Base-by-base conservation (phyloP, 2,888 invertebrate genomes). In the Dryadula phaetusa region DNA sequence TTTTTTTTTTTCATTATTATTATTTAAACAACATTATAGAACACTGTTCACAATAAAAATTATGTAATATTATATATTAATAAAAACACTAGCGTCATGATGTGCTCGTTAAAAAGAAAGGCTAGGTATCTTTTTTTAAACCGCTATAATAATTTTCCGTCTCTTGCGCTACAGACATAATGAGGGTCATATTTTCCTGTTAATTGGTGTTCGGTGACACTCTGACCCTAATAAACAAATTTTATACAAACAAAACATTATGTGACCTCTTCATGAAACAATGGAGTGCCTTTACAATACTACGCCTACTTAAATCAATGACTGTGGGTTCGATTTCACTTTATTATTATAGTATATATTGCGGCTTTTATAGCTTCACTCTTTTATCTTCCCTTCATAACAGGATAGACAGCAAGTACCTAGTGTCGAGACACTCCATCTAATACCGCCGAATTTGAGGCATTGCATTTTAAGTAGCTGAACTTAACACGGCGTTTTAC, bases 21-120 rank as follows among this genome's bases (percentile, higher is more conserved):
- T n/a, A n/a, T n/a, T n/a, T n/a, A n/a, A n/a, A n/a, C n/a, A n/a
- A n/a, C n/a, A n/a, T n/a, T n/a, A n/a, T n/a, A n/a, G n/a, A n/a
- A n/a, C n/a, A n/a, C n/a, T n/a, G n/a, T n/a, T n/a, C n/a, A n/a
- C n/a, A n/a, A n/a, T n/a, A n/a, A n/a, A n/a, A n/a, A n/a, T n/a
- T n/a, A n/a, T n/a, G n/a, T n/a, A n/a, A n/a, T n/a, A n/a, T n/a
- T n/a, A n/a, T n/a, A n/a, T 52, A 52, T 28, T 28, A 3, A 49
- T 49, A n/a, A n/a, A 28, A 16, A 52, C n/a, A 16, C 28, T 16
- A 16, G 16, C 16, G 16, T 52, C 52, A 52, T 28, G 28, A 12
- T 12, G n/a, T n/a, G 6, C 52, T 52, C 28, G 28, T 52, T 52
- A 52, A 52, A 52, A 52, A 14, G 28, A 32, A 52, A 52, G 52